A percentile compares a stretch with the other conserved stretches of the same genome.
phyloP scores from a whole-genome alignment of 2,797 vertebrate genomes.

The Poeciliopsis paucimaculata region DNA sequence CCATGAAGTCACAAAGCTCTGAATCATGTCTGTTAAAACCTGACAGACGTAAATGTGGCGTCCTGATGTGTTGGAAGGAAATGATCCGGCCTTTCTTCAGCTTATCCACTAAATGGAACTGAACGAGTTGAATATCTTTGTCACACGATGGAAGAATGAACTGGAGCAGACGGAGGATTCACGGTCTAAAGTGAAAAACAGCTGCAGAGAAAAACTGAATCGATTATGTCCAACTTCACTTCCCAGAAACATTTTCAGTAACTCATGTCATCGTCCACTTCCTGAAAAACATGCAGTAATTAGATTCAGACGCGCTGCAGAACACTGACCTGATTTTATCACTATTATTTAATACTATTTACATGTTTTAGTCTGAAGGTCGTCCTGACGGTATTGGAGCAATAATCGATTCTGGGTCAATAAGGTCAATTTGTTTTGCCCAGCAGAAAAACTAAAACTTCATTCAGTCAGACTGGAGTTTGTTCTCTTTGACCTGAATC shows the following conservation, averaged over 20 bases:
- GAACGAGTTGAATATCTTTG: background rate
- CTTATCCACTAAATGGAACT: background rate
- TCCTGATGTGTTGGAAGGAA: background rate
- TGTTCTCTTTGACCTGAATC: background rate
- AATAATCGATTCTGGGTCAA: background rate
- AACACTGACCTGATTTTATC: background rate
- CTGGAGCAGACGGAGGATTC: background rate
- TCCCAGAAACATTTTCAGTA: background rate
- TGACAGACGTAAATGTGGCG: background rate
- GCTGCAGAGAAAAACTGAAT: background rate
- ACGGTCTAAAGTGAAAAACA: background rate
- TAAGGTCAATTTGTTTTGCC: background rate
- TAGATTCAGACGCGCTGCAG: background rate
- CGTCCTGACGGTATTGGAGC: background rate
- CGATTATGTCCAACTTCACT: background rate
- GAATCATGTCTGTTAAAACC: slow-evolving; percentile 7
- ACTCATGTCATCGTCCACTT: background rate
- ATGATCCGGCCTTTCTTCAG: background rate
- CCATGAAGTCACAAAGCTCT: background rate
- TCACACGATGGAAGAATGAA: background rate
- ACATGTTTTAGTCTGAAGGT: background rate
- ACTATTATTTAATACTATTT: background rate
- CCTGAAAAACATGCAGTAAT: background rate
- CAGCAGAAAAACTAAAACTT: background rate
- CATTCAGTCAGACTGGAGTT: background rate